These are phyloP conservation scores for Thalpophila matura DNA, from an alignment of 2,888 invertebrate species.

Conservation along the genomic window DNA sequence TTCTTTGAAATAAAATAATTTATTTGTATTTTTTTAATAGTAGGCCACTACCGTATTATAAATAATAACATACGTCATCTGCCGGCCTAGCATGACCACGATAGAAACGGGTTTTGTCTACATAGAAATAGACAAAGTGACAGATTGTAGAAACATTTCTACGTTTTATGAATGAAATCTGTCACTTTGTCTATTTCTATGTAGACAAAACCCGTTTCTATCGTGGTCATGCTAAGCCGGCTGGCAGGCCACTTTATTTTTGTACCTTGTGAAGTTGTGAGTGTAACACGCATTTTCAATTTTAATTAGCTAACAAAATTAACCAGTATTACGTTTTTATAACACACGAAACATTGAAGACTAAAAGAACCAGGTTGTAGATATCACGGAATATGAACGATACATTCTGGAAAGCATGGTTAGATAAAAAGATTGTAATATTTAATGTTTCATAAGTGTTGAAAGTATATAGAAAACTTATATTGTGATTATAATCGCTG, in stretches of 20 bases:
- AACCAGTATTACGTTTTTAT: slow-evolving; percentile 82
- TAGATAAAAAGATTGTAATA: slow-evolving; percentile 32
- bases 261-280: slow-evolving; percentile 70
- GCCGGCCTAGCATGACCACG: too few species aligned
- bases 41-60: too few species aligned
- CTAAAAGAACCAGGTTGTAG: slow-evolving; percentile 32
- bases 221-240: too few species aligned
- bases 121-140: too few species aligned
- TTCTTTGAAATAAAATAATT: too few species aligned
- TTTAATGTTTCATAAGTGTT: slow-evolving; percentile 56
- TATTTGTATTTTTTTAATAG: too few species aligned
- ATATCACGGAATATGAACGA: slow-evolving; percentile 18
- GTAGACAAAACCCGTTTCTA: too few species aligned
- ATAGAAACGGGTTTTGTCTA: too few species aligned
- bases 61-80: slow-evolving; percentile 42
- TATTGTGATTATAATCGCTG: slow-evolving; percentile 56
- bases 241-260: slow-evolving; percentile 72
- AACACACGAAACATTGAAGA: slow-evolving; percentile 49
- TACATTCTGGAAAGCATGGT: slow-evolving; percentile 21
- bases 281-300: slow-evolving; percentile 66
- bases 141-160: too few species aligned
- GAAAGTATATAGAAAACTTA: slow-evolving; percentile 55
- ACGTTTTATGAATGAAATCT: too few species aligned
- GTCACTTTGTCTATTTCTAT: too few species aligned
- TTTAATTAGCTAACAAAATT: slow-evolving; percentile 71